Evolutionary conservation across 2,888 invertebrate species (phyloP).

Genomic region (Athripsodes cinereus): DNA sequence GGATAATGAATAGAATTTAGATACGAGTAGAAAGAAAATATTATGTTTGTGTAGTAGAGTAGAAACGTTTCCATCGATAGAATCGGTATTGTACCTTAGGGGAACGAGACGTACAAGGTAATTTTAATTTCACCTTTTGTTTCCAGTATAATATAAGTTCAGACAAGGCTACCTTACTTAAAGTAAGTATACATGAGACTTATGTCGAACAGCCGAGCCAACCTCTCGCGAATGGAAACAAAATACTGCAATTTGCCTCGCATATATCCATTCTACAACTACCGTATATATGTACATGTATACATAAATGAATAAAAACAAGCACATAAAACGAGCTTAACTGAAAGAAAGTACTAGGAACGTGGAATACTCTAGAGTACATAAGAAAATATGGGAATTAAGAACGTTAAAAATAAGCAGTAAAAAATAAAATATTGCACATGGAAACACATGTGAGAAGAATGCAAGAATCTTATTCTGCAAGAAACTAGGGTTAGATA

Average conservation of each 20-base stretch:
- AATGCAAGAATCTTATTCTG: too few relatives aligned
- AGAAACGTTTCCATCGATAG: neutral
- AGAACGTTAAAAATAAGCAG: neutral
- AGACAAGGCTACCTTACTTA: neutral
- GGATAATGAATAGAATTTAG: too few relatives aligned
- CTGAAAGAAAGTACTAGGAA: neutral
- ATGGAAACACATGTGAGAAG: too few relatives aligned
- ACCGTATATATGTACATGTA: neutral
- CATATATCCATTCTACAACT: too few relatives aligned
- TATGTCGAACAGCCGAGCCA: neutral
- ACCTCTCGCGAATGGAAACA: neutral
- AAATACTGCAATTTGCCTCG: neutral
- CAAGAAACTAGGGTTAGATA: too few relatives aligned
- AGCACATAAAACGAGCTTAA: neutral
- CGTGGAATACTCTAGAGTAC: neutral
- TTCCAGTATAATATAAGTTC: neutral
- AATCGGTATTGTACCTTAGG: neutral
- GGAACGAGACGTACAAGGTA: neutral
- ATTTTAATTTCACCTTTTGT: neutral
- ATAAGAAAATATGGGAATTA: conserved; percentile 1
- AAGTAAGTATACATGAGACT: neutral
- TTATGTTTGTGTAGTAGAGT: too few relatives aligned
- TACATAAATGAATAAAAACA: neutral
- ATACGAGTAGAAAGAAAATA: too few relatives aligned
- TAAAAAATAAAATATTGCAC: neutral